Evolutionary conservation across 2,113 vertebrate genomes (phyloP).

Genomic region (Oreocharis arfaki): DNA sequence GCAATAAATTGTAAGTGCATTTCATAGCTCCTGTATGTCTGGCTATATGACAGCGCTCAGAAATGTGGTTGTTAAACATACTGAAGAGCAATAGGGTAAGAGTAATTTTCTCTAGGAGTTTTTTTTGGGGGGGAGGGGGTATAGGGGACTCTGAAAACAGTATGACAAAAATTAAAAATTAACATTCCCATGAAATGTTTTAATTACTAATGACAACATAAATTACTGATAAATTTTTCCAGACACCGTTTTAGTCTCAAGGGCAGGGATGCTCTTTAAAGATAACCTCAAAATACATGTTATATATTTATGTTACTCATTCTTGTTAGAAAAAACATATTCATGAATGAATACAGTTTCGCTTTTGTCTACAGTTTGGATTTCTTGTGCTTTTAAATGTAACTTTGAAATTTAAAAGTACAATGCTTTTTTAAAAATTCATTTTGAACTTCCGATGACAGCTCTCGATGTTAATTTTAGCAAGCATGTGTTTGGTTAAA

Average conservation of each 20-base stretch:
- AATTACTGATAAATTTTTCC: neutral
- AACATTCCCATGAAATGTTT: neutral
- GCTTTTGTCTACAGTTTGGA: neutral
- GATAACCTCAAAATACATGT: neutral
- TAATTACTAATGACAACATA: neutral
- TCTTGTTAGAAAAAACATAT: neutral
- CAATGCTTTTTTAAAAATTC: neutral
- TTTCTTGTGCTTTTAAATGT: neutral
- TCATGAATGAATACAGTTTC: neutral
- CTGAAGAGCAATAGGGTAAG: neutral
- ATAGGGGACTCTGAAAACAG: neutral
- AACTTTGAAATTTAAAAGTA: neutral
- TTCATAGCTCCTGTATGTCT: slow-evolving; percentile 32
- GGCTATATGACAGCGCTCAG: neutral
- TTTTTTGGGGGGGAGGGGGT: no score
- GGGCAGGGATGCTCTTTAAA: neutral
- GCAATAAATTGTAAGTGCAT: slow-evolving; percentile 38
- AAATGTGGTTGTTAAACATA: neutral
- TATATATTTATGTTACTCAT: neutral
- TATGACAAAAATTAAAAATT: neutral
- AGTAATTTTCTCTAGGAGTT: neutral
- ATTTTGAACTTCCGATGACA: neutral
- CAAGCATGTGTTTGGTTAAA: neutral
- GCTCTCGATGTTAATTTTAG: neutral
- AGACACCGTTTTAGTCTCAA: neutral